Evolutionary conservation across 2,113 vertebrate species (phyloP).

Genomic region (Gasterosteus nipponicus): DNA sequence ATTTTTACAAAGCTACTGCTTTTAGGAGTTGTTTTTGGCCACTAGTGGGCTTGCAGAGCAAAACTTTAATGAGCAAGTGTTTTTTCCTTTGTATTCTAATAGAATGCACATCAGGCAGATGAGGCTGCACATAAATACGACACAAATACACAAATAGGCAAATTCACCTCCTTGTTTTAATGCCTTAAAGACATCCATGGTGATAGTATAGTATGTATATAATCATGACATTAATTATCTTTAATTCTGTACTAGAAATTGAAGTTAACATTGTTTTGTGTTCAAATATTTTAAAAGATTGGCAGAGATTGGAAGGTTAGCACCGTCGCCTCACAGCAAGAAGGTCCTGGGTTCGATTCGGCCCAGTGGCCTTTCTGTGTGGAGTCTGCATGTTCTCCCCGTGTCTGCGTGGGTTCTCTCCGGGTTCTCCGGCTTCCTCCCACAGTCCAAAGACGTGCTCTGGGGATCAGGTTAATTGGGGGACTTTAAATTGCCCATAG

Average conservation of each 20-base stretch:
- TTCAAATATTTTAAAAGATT: not conserved
- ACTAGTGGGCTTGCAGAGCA: slow-evolving; percentile 1
- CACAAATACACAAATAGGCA: not conserved
- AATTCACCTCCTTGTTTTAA: not conserved
- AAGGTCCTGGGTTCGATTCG: no score
- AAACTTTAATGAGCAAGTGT: not conserved
- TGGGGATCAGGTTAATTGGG: no score
- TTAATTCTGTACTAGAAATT: not conserved
- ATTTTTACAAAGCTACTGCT: not conserved
- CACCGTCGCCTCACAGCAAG: no score
- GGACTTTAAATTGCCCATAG: no score
- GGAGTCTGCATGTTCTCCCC: no score
- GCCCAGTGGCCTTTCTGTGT: no score
- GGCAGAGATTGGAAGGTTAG: no score
- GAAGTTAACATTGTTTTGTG: no score
- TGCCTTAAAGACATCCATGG: not conserved
- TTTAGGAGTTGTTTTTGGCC: not conserved
- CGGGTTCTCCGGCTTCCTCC: no score
- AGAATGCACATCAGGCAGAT: not conserved
- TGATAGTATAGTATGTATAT: not conserved
- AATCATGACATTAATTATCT: not conserved
- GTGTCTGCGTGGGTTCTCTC: no score
- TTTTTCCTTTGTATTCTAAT: not conserved
- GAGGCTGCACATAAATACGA: not conserved
- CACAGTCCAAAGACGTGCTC: no score